These are phyloP conservation scores for Erannis defoliaria DNA, from an alignment of 2,888 invertebrate species.

Conservation along the genomic window DNA sequence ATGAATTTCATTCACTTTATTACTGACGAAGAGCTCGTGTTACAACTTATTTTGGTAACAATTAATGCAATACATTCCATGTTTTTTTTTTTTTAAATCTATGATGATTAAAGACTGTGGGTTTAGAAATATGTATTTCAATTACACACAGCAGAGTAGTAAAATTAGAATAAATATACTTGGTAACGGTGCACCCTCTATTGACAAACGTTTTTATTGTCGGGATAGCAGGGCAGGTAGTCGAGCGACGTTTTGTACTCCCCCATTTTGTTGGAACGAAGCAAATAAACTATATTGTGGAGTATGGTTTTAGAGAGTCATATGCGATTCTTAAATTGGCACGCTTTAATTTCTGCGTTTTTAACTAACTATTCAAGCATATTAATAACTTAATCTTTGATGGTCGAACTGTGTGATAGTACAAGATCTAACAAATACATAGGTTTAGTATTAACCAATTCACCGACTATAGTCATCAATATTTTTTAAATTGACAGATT, in stretches of 20 bases:
- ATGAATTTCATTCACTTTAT: not conserved
- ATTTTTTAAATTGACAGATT: too few relatives aligned
- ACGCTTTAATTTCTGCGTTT: slow-evolving; percentile 43
- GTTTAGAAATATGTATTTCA: not conserved
- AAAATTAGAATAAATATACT: slow-evolving; percentile 40
- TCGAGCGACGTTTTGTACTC: slow-evolving; percentile 72
- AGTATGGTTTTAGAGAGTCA: slow-evolving; percentile 54
- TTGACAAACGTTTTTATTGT: slow-evolving; percentile 75
- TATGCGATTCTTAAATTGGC: slow-evolving; percentile 63
- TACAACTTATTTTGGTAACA: not conserved
- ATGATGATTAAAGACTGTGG: not conserved
- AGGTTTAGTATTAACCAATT: too few relatives aligned
- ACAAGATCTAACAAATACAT: too few relatives aligned
- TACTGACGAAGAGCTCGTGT: not conserved
- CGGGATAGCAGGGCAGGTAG: slow-evolving; percentile 72
- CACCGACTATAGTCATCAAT: too few relatives aligned
- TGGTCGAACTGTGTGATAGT: too few relatives aligned
- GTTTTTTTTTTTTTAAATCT: not conserved
- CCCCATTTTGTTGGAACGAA: slow-evolving; percentile 55
- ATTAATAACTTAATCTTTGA: too few relatives aligned
- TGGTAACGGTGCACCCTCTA: slow-evolving; percentile 62
- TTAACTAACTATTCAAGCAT: slow-evolving; percentile 27
- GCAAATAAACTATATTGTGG: slow-evolving; percentile 62
- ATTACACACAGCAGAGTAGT: slow-evolving; percentile 6
- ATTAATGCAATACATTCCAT: not conserved